These are phyloP conservation scores for Astyanax mexicanus DNA, from an alignment of 2,797 vertebrate genomes.

Conservation along the genomic window DNA sequence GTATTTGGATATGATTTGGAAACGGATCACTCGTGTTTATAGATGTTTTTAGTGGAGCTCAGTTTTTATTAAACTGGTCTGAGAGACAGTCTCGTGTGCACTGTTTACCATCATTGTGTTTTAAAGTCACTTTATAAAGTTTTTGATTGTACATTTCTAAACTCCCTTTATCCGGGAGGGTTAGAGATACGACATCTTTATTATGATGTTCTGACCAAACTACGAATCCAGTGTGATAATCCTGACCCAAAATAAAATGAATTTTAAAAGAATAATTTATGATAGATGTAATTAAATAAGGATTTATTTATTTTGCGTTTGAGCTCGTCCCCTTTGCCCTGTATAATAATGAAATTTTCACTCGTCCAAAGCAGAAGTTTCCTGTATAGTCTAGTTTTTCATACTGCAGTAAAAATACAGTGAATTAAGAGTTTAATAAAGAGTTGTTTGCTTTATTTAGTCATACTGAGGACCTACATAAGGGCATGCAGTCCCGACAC, in stretches of 20 bases:
- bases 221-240: conserved; percentile 36
- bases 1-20: background rate
- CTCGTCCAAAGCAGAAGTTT: background rate
- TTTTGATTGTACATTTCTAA: conserved; percentile 77
- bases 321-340: conserved; percentile 4
- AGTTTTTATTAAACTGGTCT: conserved; percentile 15
- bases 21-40: background rate
- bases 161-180: conserved; percentile 7
- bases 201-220: conserved; percentile 70
- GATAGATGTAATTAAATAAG: conserved; percentile 26
- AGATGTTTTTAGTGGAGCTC: background rate
- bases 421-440: background rate
- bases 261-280: too few relatives aligned
- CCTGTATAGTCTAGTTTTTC: background rate
- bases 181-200: conserved; percentile 11
- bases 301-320: conserved; percentile 56
- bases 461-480: conserved; percentile 21
- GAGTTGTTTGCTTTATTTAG: conserved; percentile 7
- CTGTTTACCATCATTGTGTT: conserved; percentile 62
- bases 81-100: conserved; percentile 54
- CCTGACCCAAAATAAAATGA: conserved; percentile 33
- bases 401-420: background rate
- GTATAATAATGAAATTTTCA: background rate
- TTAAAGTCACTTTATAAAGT: conserved; percentile 78
- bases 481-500: conserved; percentile 36